Conservation (phyloP, 2,797 vertebrate species). For the Limnodromus scolopaceus region DNA sequence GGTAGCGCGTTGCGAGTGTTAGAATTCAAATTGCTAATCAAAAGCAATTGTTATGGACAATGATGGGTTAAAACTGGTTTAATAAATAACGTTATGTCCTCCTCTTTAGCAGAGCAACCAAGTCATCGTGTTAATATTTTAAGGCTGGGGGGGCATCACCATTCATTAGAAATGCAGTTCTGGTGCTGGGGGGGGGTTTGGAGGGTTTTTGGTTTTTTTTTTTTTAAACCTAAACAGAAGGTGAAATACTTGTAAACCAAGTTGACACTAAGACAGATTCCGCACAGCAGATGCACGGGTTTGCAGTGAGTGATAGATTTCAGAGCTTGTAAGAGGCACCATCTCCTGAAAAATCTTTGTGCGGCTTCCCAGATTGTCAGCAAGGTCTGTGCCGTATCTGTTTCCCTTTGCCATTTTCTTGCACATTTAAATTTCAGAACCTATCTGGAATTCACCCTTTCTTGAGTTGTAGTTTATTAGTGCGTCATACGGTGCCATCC, state of each 20-base stretch:
- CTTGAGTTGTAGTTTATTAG: neutral
- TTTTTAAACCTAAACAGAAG: neutral
- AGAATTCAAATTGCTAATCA: slow-evolving; percentile 42
- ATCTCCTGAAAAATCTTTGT: neutral
- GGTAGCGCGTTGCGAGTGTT: neutral
- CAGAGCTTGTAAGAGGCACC: neutral
- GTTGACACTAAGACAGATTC: neutral
- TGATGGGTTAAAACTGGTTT: neutral
- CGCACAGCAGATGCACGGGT: neutral
- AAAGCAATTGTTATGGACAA: neutral
- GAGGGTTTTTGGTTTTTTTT: neutral
- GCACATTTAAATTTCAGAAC: neutral
- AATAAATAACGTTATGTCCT: slow-evolving; percentile 6
- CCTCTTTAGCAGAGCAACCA: neutral
- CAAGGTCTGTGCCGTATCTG: neutral
- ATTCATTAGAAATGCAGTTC: neutral
- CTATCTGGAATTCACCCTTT: neutral
- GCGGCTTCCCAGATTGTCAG: neutral
- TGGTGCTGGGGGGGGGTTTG: neutral
- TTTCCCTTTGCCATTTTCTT: neutral
- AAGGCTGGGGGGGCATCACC: neutral
- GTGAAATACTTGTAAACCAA: neutral
- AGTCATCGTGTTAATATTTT: neutral
- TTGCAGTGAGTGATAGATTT: slow-evolving; percentile 17
- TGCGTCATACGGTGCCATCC: neutral